Conservation (phyloP, 2,888 invertebrate genomes). For the Seladonia tumulorum region DNA sequence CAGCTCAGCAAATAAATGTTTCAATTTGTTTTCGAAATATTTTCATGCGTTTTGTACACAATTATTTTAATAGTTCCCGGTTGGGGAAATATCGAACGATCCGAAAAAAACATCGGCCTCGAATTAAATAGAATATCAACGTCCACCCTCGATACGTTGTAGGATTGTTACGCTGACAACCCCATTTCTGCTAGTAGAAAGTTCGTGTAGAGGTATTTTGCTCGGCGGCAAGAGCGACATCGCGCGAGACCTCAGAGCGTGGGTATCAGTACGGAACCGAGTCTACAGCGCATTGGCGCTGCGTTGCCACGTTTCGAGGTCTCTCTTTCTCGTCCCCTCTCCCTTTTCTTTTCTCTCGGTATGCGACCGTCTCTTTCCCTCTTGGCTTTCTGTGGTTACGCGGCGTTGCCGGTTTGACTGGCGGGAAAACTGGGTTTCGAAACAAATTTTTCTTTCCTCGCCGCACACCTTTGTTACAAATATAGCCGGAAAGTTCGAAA, state of each 20-base stretch:
- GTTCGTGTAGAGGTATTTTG: slow-evolving; percentile 79
- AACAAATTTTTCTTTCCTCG: slow-evolving; percentile 76
- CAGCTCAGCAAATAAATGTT: neutral
- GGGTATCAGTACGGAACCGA: slow-evolving; percentile 85
- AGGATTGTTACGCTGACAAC: slow-evolving; percentile 72
- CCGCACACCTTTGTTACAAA: slow-evolving; percentile 22
- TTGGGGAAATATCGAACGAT: neutral
- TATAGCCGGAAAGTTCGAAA: slow-evolving; percentile 2
- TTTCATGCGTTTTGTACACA: neutral
- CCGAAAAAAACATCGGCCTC: neutral
- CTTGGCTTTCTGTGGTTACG: slow-evolving; percentile 56
- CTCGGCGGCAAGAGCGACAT: slow-evolving; percentile 72
- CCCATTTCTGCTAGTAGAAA: slow-evolving; percentile 83
- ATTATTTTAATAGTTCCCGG: slow-evolving; percentile 16
- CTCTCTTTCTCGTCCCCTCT: slow-evolving; percentile 66
- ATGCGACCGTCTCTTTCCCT: slow-evolving; percentile 55
- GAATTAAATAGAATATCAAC: slow-evolving; percentile 8
- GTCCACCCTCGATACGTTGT: slow-evolving; percentile 47
- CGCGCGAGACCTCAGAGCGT: slow-evolving; percentile 82
- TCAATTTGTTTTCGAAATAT: neutral
- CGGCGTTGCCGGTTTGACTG: slow-evolving; percentile 75
- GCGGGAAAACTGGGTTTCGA: slow-evolving; percentile 83
- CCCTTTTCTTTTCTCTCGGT: slow-evolving; percentile 34
- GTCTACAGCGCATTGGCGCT: slow-evolving; percentile 79
- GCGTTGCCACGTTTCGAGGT: slow-evolving; percentile 83